Percentiles rank a stretch among this genome's conserved stretches.
Evolutionary conservation across 2,797 vertebrate species (phyloP).

Genomic region (Taenioides sp.): DNA sequence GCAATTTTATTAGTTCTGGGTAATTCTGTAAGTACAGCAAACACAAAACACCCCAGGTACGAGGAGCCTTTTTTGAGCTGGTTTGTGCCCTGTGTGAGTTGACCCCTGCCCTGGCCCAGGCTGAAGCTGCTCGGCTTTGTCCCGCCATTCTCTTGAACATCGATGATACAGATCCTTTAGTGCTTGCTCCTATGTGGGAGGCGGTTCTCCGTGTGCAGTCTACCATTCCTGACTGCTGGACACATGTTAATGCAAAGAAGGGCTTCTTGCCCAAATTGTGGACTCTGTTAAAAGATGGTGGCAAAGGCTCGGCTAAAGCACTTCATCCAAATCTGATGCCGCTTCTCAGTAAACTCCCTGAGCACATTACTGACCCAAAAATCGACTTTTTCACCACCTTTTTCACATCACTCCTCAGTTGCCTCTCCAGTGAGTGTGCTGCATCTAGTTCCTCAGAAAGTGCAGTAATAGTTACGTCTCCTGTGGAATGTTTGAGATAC

Average conservation of each 20-base stretch:
- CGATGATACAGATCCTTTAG: conserved; percentile 90
- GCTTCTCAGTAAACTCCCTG: conserved; percentile 85
- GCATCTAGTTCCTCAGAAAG: conserved; percentile 84
- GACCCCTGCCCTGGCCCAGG: conserved; percentile 76
- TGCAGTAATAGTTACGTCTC: conserved; percentile 83
- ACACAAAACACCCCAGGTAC: conserved; percentile 84
- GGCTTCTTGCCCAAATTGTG: conserved; percentile 93
- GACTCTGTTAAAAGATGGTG: conserved; percentile 83
- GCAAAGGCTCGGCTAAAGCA: conserved; percentile 86
- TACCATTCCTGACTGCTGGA: conserved; percentile 91
- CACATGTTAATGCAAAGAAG: conserved; percentile 89
- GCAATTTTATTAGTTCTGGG: conserved; percentile 79
- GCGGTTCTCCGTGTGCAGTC: conserved; percentile 86
- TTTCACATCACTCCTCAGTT: conserved; percentile 83
- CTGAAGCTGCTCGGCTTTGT: conserved; percentile 85
- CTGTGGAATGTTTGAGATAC: conserved; percentile 90
- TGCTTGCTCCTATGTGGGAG: conserved; percentile 92
- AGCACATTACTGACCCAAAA: conserved; percentile 78
- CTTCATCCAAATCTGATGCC: conserved; percentile 95
- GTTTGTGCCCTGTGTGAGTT: conserved; percentile 85
- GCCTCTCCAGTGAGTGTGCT: conserved; percentile 87
- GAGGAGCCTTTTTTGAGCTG: conserved; percentile 91
- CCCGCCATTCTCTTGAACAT: conserved; percentile 89
- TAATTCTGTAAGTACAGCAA: conserved; percentile 98
- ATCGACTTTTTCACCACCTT: conserved; percentile 88